A percentile compares a stretch with the other conserved stretches of the same genome.
Conservation (phyloP, 1,140 invertebrate species). For the Drosophila sturtevanti region DNA sequence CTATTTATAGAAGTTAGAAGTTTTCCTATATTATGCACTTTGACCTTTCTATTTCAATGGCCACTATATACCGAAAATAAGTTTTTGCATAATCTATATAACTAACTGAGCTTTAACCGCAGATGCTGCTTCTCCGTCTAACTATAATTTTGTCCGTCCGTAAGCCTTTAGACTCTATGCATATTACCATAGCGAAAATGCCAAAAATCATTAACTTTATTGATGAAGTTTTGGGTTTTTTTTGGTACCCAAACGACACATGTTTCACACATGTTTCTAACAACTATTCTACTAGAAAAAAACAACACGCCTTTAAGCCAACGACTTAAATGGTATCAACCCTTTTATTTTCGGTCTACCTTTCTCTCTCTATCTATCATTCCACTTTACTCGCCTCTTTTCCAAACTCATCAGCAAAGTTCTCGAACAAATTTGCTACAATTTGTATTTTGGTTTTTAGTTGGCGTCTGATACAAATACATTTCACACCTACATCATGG, state of each 20-base stretch:
- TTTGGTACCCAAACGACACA: not conserved
- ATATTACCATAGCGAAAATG: not conserved
- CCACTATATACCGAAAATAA: too few relatives aligned
- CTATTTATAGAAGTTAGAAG: too few relatives aligned
- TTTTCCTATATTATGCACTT: too few relatives aligned
- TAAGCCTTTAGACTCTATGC: too few relatives aligned
- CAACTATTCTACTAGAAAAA: not conserved
- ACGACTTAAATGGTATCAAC: not conserved
- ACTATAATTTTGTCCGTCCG: too few relatives aligned
- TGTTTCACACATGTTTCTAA: not conserved
- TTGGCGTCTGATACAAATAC: slow-evolving; percentile 58
- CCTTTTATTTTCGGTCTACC: not conserved
- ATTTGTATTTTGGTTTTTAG: slow-evolving; percentile 74
- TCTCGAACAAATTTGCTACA: slow-evolving; percentile 71
- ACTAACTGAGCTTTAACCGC: too few relatives aligned
- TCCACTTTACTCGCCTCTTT: slow-evolving; percentile 1
- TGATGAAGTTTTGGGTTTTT: not conserved
- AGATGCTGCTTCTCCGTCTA: too few relatives aligned
- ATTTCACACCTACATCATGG: slow-evolving; percentile 66
- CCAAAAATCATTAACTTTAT: not conserved
- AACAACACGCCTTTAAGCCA: slow-evolving; percentile 1
- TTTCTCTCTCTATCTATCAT: not conserved
- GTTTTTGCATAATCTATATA: too few relatives aligned
- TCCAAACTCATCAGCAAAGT: slow-evolving; percentile 51
- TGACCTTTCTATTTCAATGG: too few relatives aligned